phyloP scores from a whole-genome alignment of 2,113 vertebrate species.

The Tor tambroides region DNA sequence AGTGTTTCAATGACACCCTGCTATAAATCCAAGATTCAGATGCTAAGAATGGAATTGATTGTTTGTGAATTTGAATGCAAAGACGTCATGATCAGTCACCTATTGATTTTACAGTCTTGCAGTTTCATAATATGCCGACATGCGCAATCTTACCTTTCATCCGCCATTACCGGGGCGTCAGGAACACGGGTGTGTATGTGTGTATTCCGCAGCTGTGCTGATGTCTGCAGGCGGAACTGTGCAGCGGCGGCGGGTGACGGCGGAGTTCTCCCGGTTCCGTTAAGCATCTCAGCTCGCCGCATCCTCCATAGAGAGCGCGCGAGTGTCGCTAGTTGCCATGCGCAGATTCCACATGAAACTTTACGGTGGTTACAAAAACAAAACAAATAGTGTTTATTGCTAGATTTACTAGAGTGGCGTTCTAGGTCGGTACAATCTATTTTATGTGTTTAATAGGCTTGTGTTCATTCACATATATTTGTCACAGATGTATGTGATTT shows the following conservation, averaged over 20 bases:
- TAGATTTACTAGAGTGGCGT: neutral
- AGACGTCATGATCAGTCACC: neutral
- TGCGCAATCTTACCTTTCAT: slow-evolving; percentile 39
- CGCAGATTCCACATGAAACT: slow-evolving; percentile 23
- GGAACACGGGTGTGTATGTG: neutral
- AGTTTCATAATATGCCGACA: slow-evolving; percentile 8
- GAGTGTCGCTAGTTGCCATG: slow-evolving; percentile 15
- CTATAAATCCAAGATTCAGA: neutral
- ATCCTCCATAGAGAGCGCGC: slow-evolving; percentile 7
- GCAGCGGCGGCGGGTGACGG: neutral
- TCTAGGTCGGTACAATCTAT: neutral
- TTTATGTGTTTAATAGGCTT: neutral
- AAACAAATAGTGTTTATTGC: neutral
- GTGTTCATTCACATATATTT: neutral
- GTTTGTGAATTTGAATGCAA: neutral
- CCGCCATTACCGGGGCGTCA: slow-evolving; percentile 28
- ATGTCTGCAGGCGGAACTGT: neutral
- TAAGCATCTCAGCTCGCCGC: slow-evolving; percentile 5
- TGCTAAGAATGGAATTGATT: neutral
- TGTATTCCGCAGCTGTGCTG: neutral
- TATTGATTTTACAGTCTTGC: slow-evolving; percentile 1
- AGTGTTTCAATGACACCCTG: neutral
- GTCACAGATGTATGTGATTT: neutral
- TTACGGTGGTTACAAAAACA: neutral
- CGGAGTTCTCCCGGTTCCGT: neutral